Evolutionary conservation across 2,797 vertebrate genomes (phyloP).

Genomic region (Zenarchopterus dispar): DNA sequence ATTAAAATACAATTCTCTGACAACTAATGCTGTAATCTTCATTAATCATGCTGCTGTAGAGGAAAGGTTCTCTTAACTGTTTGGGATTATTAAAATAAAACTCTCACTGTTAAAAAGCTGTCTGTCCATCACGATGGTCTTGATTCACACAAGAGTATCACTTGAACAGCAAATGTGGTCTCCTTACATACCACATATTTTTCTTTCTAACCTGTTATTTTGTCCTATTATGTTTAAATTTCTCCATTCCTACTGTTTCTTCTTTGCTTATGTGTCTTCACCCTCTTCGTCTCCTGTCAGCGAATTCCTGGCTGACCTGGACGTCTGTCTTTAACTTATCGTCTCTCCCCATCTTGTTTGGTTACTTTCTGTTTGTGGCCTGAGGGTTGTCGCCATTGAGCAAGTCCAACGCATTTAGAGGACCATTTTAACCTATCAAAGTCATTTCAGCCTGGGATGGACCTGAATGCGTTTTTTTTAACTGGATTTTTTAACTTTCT

Average conservation of each 20-base stretch:
- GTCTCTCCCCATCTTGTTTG: conserved; percentile 43
- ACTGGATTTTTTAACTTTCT: neutral
- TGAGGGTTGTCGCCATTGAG: conserved; percentile 8
- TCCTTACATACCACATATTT: neutral
- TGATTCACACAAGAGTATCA: conserved; percentile 3
- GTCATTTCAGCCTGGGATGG: no score
- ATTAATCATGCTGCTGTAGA: no score
- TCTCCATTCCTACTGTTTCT: neutral
- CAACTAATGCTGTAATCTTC: no score
- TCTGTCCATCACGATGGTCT: neutral
- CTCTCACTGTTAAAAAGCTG: neutral
- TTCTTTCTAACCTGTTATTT: neutral
- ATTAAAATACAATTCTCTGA: no score
- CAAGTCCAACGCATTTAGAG: no score
- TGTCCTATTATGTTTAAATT: conserved; percentile 11
- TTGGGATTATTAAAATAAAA: no score
- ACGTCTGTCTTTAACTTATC: conserved; percentile 56
- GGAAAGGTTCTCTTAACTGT: no score
- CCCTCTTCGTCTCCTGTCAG: conserved; percentile 43
- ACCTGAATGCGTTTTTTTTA: neutral
- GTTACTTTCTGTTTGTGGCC: conserved; percentile 56
- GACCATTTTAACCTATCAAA: no score
- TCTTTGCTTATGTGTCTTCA: conserved; percentile 3
- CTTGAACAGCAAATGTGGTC: neutral
- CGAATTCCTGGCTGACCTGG: conserved; percentile 59